Evolutionary conservation across 1,140 invertebrate species (phyloP).

Genomic region (Tetragonula clypearis): DNA sequence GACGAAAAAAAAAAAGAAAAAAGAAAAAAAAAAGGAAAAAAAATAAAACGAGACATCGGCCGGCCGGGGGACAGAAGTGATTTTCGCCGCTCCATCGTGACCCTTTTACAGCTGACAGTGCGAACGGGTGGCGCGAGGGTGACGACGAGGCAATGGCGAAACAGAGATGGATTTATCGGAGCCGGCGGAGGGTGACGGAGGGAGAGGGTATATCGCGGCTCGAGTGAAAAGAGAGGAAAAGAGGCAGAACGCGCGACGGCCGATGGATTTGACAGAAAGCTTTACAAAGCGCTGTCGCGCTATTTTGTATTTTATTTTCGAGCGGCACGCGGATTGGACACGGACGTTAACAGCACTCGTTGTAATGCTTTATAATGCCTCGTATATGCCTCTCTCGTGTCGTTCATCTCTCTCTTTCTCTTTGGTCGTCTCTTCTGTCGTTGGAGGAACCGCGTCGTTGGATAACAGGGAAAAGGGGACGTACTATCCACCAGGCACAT

Average conservation of each 20-base stretch:
- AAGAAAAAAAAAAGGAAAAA: background rate
- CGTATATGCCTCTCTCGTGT: conserved; percentile 12
- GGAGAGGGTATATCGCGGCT: background rate
- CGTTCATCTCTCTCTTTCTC: conserved; percentile 38
- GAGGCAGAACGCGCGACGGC: conserved; percentile 54
- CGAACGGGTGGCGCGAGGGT: conserved; percentile 20
- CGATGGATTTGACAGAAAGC: conserved; percentile 80
- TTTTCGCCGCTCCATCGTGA: conserved; percentile 36
- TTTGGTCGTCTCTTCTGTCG: conserved; percentile 6
- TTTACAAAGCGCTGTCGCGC: conserved; percentile 76
- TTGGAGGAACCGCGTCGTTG: conserved; percentile 23
- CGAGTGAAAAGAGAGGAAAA: conserved; percentile 40
- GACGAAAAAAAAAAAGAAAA: background rate
- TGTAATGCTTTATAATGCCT: conserved; percentile 80
- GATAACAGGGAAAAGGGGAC: conserved; percentile 54
- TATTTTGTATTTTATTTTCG: conserved; percentile 80
- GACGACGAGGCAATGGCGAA: conserved; percentile 9
- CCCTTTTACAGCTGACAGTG: conserved; percentile 42
- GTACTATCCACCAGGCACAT: conserved; percentile 9
- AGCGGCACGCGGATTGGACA: conserved; percentile 77
- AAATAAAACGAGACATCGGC: background rate
- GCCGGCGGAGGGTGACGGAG: too few species aligned
- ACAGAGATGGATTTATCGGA: conserved; percentile 38
- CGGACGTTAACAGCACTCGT: conserved; percentile 81
- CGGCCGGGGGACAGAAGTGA: conserved; percentile 34